Evolutionary conservation across 2,797 vertebrate species (phyloP).

Genomic region (Gallinago stenura): DNA sequence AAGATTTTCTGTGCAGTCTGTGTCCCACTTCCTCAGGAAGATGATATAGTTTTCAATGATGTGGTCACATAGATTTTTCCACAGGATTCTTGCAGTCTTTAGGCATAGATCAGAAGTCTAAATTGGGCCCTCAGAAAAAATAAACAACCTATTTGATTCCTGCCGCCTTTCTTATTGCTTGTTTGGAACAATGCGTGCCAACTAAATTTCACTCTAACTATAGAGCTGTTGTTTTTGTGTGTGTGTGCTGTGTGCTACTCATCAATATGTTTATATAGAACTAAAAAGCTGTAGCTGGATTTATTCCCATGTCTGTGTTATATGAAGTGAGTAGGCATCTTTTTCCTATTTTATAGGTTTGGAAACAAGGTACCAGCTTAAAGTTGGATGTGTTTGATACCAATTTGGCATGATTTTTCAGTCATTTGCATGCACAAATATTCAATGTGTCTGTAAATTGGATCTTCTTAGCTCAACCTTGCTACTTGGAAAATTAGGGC

Average conservation of each 20-base stretch:
- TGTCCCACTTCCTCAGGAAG: conserved; percentile 11
- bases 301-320: not conserved
- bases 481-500: not conserved
- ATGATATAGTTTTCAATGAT: not conserved
- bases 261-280: not conserved
- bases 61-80: conserved; percentile 56
- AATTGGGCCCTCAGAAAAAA: not conserved
- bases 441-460: not conserved
- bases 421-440: not conserved
- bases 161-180: not conserved
- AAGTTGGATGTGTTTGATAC: not conserved
- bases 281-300: not conserved
- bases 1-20: conserved; percentile 2
- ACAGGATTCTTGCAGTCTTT: conserved; percentile 22
- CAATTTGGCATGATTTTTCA: not conserved
- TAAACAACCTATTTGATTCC: not conserved
- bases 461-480: not conserved
- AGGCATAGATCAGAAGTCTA: conserved; percentile 20
- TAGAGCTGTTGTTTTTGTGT: not conserved
- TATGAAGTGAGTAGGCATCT: not conserved
- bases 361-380: not conserved
- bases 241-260: not conserved
- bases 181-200: not conserved
- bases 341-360: not conserved
- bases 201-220: not conserved